Conservation (phyloP, 2,888 invertebrate species). For the Corbicula japonica region DNA sequence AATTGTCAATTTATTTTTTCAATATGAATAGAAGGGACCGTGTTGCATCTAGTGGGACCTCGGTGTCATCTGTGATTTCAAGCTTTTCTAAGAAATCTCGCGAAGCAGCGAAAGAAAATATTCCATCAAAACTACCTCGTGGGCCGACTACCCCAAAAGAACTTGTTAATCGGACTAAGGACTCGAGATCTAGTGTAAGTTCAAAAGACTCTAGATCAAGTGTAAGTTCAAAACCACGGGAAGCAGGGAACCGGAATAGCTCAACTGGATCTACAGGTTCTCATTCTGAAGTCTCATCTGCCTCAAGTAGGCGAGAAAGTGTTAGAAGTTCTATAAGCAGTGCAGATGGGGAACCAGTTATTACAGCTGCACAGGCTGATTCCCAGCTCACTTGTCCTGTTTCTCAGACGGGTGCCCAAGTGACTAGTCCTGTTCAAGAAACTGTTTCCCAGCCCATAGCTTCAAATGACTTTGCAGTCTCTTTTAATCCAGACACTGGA, state of each 20-base stretch:
- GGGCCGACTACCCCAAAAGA: slow-evolving; percentile 48
- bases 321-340: slow-evolving; percentile 56
- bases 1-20: not conserved
- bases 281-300: slow-evolving; percentile 42
- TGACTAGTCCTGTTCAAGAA: too few species aligned
- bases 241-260: slow-evolving; percentile 29
- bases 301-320: slow-evolving; percentile 44
- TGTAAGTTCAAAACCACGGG: slow-evolving; percentile 24
- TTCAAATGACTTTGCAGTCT: not conserved
- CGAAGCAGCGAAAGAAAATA: slow-evolving; percentile 53
- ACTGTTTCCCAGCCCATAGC: not conserved
- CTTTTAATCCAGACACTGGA: slow-evolving; percentile 1
- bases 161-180: slow-evolving; percentile 9
- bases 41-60: slow-evolving; percentile 49
- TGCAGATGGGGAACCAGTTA: slow-evolving; percentile 46
- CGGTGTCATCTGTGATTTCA: slow-evolving; percentile 63
- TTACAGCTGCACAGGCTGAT: slow-evolving; percentile 14
- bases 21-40: slow-evolving; percentile 56
- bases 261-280: slow-evolving; percentile 33
- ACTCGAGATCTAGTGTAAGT: too few species aligned
- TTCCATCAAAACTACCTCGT: slow-evolving; percentile 50
- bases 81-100: slow-evolving; percentile 60
- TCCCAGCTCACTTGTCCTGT: not conserved
- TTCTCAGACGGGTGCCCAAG: too few species aligned
- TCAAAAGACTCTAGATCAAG: slow-evolving; percentile 17